phyloP scores from a whole-genome alignment of 2,797 vertebrate species.

The Varecia variegata region DNA sequence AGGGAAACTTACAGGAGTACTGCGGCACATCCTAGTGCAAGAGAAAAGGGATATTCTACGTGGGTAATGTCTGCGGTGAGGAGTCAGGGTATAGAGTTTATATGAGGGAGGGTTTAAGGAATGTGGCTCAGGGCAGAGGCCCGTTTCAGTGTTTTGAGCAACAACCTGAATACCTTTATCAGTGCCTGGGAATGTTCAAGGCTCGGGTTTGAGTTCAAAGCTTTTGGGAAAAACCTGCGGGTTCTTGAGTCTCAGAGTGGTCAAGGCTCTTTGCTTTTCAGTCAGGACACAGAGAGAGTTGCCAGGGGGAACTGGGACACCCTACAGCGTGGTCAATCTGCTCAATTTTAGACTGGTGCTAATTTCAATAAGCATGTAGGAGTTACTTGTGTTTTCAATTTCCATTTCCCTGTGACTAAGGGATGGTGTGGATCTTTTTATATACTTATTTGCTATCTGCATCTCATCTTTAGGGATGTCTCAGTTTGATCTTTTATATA shows the following conservation, averaged over 20 bases:
- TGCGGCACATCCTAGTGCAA: neutral
- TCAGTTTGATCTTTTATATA: neutral
- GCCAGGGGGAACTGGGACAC: no score
- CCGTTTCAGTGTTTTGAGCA: neutral
- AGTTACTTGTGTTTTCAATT: neutral
- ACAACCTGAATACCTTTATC: neutral
- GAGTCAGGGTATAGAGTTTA: neutral
- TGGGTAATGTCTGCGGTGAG: neutral
- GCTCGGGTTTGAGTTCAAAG: neutral
- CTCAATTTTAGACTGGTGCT: neutral
- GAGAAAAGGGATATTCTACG: neutral
- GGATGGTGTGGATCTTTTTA: neutral
- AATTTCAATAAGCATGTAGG: neutral
- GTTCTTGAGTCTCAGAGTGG: neutral
- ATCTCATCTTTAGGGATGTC: neutral
- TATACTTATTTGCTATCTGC: neutral
- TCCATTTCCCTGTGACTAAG: neutral
- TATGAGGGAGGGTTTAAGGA: neutral
- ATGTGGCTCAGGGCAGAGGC: neutral
- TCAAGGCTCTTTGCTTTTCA: neutral
- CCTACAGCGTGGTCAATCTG: neutral
- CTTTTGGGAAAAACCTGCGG: neutral
- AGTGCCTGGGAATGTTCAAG: neutral
- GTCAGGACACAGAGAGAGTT: neutral
- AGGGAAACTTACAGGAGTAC: no score